Evolutionary conservation across 2,888 invertebrate genomes (phyloP).

Genomic region (Idaea aversata): DNA sequence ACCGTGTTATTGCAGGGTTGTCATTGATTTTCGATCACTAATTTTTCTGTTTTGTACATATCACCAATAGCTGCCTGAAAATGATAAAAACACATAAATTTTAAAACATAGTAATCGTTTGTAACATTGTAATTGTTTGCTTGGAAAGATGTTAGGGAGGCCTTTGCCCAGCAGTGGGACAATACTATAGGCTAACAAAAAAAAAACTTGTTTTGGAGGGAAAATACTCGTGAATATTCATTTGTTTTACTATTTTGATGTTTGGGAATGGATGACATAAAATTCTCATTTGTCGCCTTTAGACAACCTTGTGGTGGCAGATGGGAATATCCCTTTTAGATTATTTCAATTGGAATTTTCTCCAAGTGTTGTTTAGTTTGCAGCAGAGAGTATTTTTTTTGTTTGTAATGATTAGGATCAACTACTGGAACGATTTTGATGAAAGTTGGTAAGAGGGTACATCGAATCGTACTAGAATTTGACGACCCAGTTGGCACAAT

Average conservation of each 20-base stretch:
- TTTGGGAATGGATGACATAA: no score
- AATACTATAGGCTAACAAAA: no score
- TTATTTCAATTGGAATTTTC: no score
- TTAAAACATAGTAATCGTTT: neutral
- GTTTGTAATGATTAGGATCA: neutral
- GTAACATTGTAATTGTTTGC: neutral
- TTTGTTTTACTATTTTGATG: neutral
- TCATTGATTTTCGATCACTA: slow-evolving; percentile 84
- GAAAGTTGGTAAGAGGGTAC: no score
- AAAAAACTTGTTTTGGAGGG: no score
- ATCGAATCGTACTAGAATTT: no score
- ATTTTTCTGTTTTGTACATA: slow-evolving; percentile 84
- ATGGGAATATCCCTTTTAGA: no score
- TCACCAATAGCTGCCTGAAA: slow-evolving; percentile 84
- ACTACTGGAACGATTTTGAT: neutral
- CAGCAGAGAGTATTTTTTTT: neutral
- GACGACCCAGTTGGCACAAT: no score
- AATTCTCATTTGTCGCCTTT: no score
- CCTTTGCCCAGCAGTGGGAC: no score
- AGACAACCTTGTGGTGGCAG: no score
- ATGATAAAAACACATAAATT: slow-evolving; percentile 19
- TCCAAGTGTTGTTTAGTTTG: no score
- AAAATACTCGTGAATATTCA: neutral
- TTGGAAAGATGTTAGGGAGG: neutral
- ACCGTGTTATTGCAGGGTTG: slow-evolving; percentile 21